Base-by-base conservation (phyloP, 2,113 vertebrate genomes). In the Oreochromis spilurus region DNA sequence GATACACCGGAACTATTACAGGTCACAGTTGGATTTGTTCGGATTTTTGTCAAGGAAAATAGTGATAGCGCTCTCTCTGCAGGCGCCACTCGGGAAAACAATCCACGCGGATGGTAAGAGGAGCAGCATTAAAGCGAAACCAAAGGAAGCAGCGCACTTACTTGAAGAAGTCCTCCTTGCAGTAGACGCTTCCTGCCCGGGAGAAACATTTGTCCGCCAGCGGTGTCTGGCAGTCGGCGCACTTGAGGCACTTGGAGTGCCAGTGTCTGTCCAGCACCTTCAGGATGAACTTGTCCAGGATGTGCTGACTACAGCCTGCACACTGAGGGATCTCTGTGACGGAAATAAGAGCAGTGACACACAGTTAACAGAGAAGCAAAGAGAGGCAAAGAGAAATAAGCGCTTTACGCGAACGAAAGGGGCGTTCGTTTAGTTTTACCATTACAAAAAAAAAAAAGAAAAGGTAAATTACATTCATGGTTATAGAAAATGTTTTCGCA, bases 161-260 rank as follows among this genome's bases (percentile, higher is more conserved):
- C 99, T 99, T 99, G 97, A 99, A 99, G 96, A 99, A 99, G 58
- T 99, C 98, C 60, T 99, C 99, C 92, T 99, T 99, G 97, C 99
- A 99, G 96, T 99, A 99, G 88, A 99, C 97, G 79, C 97, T 98
- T 80, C 98, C 99, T 0, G 97, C 97, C 45, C 99, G 96, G 93
- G 97, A 98, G 97, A 99, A 99, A 91, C 99, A 99, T 93, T 98
- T 97, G 83, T 99, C 99, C 0, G 97, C 97, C 96, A 99, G 96
- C 93, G 97, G 98, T 90, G 97, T 97, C 91, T 99, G 98, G 92
- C 99, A 99, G 95, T 99, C 99, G 0, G 97, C 97, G 21, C 99
- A 99, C 96, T 99, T 99, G 92, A 99, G 97, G 96, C 99, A 99
- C 95, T 98, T 98, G 86, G 98, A 97, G 96, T 99, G 98, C 98